Base-by-base conservation (phyloP, 2,113 vertebrate species). In the Bubo scandiacus region DNA sequence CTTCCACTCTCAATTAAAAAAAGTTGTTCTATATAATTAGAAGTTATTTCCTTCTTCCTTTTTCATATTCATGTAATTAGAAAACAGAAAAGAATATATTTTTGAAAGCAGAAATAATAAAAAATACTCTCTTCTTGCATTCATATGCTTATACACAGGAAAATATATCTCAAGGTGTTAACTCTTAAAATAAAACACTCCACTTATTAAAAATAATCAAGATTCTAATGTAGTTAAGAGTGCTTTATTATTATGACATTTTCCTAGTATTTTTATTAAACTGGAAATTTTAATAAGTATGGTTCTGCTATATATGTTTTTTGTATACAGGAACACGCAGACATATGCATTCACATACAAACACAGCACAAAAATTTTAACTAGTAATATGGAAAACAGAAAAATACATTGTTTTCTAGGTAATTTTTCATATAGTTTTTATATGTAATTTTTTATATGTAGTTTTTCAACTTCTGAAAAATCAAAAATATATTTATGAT, bases 11-110 rank as follows among this genome's bases (percentile, higher is more conserved):
- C 63, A 82, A 82, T 89, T 77, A 47, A 94, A 88, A 90, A 80
- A 86, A 73, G 47, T 94, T 77, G 14, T 34, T 90, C 59, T 70
- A 25, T 96, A 74, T 95, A 95, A 96, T 94, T 92, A 90, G 62
- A 85, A 91, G 23, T 81, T 92, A 93, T 90, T 97, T 94, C 61
- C 55, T 96, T 95, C 40, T 88, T 89, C 36, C 2, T 36, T 92
- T 88, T 88, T 87, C 26, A 52, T 74, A 74, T 92, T 47, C n/a
- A 82, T 78, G 45, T 34, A 91, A 95, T 95, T 91, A 92, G 71
- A 86, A 88, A 94, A 81, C 12, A 92, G 68, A 86, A 75, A 86
- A 55, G 4, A 85, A 87, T 81, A 27, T 12, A 62, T 72, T 86
- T 81, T 88, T 88, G 68, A 89, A 81, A 75, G n/a, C 6, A 36